Conservation (phyloP, 1,140 invertebrate species). For the Macrobrachium rosenbergii region DNA sequence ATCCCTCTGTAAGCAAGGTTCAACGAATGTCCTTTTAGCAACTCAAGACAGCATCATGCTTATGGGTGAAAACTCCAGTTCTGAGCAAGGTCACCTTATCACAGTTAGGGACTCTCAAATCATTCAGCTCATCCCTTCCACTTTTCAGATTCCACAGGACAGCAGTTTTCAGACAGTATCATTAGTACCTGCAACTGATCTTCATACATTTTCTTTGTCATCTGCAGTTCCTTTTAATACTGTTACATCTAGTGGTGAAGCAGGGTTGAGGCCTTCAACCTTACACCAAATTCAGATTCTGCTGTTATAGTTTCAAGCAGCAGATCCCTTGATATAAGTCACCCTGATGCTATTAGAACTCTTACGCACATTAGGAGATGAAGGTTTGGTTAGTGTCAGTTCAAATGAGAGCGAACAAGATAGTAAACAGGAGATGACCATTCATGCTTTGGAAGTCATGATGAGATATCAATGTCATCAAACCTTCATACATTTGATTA, state of each 20-base stretch:
- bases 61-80: slow-evolving; percentile 49
- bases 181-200: slow-evolving; percentile 41
- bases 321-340: slow-evolving; percentile 15
- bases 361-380: slow-evolving; percentile 32
- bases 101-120: slow-evolving; percentile 58
- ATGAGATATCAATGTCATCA: slow-evolving; percentile 27
- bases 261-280: slow-evolving; percentile 45
- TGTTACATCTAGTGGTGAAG: slow-evolving; percentile 15
- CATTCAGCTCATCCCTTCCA: slow-evolving; percentile 54
- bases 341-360: slow-evolving; percentile 24
- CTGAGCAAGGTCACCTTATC: slow-evolving; percentile 41
- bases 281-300: slow-evolving; percentile 33
- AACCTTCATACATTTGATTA: slow-evolving; percentile 37
- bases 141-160: slow-evolving; percentile 51
- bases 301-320: slow-evolving; percentile 37
- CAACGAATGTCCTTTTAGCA: slow-evolving; percentile 32
- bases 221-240: slow-evolving; percentile 29
- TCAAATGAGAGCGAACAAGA: slow-evolving; percentile 21
- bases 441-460: slow-evolving; percentile 25
- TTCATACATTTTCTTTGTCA: slow-evolving; percentile 49
- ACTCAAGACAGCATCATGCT: slow-evolving; percentile 46
- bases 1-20: slow-evolving; percentile 23
- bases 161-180: slow-evolving; percentile 55
- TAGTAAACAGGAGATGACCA: slow-evolving; percentile 31
- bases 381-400: neutral